A percentile compares a stretch with the other conserved stretches of the same genome.
phyloP scores from a whole-genome alignment of 2,797 vertebrate genomes.

The Spondyliosoma cantharus region DNA sequence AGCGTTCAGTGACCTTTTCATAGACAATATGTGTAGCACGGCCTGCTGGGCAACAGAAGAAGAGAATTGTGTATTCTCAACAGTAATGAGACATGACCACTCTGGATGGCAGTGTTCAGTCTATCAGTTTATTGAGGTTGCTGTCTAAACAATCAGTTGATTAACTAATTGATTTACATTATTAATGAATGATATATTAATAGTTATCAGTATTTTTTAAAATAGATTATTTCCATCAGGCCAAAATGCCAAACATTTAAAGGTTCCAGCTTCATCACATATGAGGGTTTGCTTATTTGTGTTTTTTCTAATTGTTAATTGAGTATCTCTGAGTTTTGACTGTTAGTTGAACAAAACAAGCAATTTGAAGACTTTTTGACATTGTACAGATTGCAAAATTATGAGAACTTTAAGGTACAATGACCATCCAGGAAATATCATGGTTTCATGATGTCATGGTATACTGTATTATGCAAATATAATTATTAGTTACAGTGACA shows the following conservation, averaged over 20 bases:
- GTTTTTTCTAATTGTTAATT: background rate
- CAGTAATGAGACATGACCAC: background rate
- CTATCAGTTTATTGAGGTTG: background rate
- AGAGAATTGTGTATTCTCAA: background rate
- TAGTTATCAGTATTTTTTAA: too few species aligned
- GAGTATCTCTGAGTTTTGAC: background rate
- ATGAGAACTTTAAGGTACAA: too few species aligned
- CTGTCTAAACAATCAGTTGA: background rate
- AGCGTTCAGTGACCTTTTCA: slow-evolving; percentile 59
- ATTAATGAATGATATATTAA: background rate
- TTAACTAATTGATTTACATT: background rate
- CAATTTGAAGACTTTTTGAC: background rate
- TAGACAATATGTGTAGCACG: background rate
- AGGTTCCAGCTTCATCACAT: background rate
- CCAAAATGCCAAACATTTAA: background rate
- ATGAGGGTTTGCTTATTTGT: background rate
- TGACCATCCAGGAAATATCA: too few species aligned
- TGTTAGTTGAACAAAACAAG: background rate
- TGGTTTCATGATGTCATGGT: too few species aligned
- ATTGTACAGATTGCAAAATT: too few species aligned
- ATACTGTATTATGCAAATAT: too few species aligned
- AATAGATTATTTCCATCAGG: background rate
- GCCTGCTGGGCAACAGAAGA: slow-evolving; percentile 4
- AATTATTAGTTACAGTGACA: too few species aligned
- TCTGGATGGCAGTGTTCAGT: background rate